Base-by-base conservation (phyloP, 2,113 vertebrate genomes). In the Eretmochelys imbricata region DNA sequence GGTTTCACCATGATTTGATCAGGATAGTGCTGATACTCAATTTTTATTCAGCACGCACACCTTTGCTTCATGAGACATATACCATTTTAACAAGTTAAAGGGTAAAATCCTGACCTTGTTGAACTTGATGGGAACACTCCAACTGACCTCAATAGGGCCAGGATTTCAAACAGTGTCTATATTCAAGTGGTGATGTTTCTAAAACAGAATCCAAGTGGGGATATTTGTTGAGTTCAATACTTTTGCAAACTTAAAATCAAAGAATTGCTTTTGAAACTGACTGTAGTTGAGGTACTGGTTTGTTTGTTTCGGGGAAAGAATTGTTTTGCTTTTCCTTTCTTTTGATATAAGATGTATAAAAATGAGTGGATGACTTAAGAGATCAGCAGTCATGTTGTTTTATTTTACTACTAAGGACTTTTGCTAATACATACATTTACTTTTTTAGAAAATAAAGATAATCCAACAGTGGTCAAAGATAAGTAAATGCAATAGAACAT, bases 1-100 rank as follows among this genome's bases (percentile, higher is more conserved):
- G 59, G 83, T 94, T 93, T 90, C 94, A 76, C 49, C 31, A 55
- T 91, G 25, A 81, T 84, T 93, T 76, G n/a, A 89, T 81, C 49
- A 89, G 65, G 93, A 20, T 79, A 88, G 82, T 82, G 87, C 51
- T 88, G 49, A 90, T 78, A 29, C 42, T 48, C 13, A 27, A 2
- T 48, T 78, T 90, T 89, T 78, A 80, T 86, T 29, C 10, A 82
- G 11, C 25, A 48, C 38, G 14, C 7, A 62, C 29, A 84, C 17
- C n/a, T 90, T 91, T 90, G 89, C 24, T 91, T 93, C 75, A 29
- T 55, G 46, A 59, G 29, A 93, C 89, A 72, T 88, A 29, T 72
- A 87, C 91, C 91, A 93, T 80, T 76, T 80, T 80, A 85, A 79
- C 87, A 94, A 90, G 84, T 82, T 59, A 87, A 78, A 29, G 75